Evolutionary conservation across 1,140 invertebrate genomes (phyloP), one percentile per base, ranked within the genome.

Genomic region (Heterodera schachtii): DNA sequence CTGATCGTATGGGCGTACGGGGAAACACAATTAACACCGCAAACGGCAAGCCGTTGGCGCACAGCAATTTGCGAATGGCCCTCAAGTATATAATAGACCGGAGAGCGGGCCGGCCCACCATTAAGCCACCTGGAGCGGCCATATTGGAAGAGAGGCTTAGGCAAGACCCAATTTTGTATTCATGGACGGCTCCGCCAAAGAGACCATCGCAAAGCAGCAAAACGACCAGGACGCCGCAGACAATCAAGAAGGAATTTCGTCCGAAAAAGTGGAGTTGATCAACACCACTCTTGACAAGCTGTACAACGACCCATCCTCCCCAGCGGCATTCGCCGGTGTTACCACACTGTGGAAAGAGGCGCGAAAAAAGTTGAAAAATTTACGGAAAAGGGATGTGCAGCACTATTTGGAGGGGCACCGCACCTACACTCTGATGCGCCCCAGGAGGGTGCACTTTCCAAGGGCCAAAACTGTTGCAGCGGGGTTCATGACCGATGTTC

Each of bases 401-500:
- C 49, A 52, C 11, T 52, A 52, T 11, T 11, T 52, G 49, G 49
- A 52, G 49, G 49, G 49, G 6, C 49, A 52, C 11, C 49, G 49
- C 49, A 52, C 49, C 0, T 52, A 52, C 49, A 52, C 49, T 8
- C 11, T 52, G 11, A 52, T 52, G 49, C 67, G 73, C 43, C 77
- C 64, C 78, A 5, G 46, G 7, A 41, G 73, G 16, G n/a, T 64
- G 41, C n/a, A 73, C 13, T 85, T 80, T 73, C 66, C 44, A 9
- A 8, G 82, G 19, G 21, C 31, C 7, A 44, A 75, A 66, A 81
- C 80, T 6, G 21, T 85, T 7, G 64, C 82, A 3, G 16, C 82
- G 2, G 82, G 82, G 7, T 85, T 79, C 16, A 21, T 81, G 73
- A 84, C 83, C 43, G 83, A 83, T 75, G 31, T 85, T 13, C 82